A percentile compares a stretch with the other conserved stretches of the same genome.
Conservation (phyloP, 2,113 vertebrate genomes). For the Panthera tigris region DNA sequence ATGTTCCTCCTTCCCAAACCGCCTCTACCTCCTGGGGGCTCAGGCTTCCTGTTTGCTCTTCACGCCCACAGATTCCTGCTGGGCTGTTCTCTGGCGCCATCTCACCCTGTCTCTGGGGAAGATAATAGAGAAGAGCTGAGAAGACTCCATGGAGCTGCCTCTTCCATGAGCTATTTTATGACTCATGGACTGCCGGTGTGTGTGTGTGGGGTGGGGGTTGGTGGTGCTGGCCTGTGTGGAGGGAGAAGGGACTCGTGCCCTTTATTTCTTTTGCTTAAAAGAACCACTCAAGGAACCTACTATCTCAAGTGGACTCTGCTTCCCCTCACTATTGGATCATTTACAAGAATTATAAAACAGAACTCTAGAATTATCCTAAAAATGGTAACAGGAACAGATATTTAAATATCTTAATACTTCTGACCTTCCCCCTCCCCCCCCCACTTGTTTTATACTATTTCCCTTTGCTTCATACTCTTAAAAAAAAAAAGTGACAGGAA, state of each 20-base stretch:
- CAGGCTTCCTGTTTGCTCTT: conserved; percentile 63
- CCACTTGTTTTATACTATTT: not conserved
- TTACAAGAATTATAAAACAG: conserved; percentile 31
- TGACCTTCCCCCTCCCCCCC: not conserved
- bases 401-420: conserved; percentile 37
- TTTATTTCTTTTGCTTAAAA: conserved; percentile 52
- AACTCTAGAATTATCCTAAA: conserved; percentile 41
- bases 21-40: conserved; percentile 40
- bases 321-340: not conserved
- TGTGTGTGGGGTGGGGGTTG: not conserved
- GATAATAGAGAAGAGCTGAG: conserved; percentile 31
- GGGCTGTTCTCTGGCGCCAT: conserved; percentile 59
- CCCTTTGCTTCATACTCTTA: not conserved
- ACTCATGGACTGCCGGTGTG: conserved; percentile 18
- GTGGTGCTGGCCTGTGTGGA: conserved; percentile 42
- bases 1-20: not conserved
- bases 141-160: conserved; percentile 6
- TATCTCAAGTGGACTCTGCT: not conserved
- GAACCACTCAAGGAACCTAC: not conserved
- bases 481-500: not conserved
- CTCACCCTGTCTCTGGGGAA: conserved; percentile 59
- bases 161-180: conserved; percentile 40
- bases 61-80: conserved; percentile 71
- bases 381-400: conserved; percentile 28
- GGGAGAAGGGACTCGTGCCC: not conserved